Evolutionary conservation across 2,113 vertebrate genomes (phyloP).

Genomic region (Sus scrofa): DNA sequence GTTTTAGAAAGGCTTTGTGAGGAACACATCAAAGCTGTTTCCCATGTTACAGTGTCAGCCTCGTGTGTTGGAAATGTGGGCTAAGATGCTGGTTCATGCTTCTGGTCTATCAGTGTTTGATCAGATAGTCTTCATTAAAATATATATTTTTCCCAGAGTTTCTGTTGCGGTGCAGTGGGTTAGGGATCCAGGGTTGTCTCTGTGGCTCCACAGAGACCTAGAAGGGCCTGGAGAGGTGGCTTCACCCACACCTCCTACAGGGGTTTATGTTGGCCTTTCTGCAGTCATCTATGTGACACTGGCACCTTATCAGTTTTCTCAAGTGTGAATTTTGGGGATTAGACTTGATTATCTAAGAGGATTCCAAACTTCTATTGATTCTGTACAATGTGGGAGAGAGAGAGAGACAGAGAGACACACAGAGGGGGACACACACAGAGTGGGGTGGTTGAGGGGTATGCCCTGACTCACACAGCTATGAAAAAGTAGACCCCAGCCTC

Average conservation of each 20-base stretch:
- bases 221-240: not conserved
- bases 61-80: not conserved
- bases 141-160: not conserved
- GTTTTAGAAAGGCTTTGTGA: not conserved
- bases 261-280: not conserved
- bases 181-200: too few species aligned
- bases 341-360: not conserved
- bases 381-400: not conserved
- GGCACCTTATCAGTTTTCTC: not conserved
- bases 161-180: not conserved
- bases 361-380: not conserved
- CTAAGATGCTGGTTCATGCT: too few species aligned
- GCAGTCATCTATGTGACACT: too few species aligned
- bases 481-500: not conserved
- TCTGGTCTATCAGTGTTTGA: not conserved
- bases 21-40: not conserved
- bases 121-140: not conserved
- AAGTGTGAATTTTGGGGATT: not conserved
- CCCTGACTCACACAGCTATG: accelerated
- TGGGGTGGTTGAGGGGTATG: not conserved
- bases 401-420: not conserved
- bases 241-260: accelerated
- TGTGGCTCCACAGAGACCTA: too few species aligned
- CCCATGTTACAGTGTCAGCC: not conserved
- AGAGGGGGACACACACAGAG: not conserved